Base-by-base conservation (phyloP, 2,113 vertebrate species). In the Cinclus mexicanus region DNA sequence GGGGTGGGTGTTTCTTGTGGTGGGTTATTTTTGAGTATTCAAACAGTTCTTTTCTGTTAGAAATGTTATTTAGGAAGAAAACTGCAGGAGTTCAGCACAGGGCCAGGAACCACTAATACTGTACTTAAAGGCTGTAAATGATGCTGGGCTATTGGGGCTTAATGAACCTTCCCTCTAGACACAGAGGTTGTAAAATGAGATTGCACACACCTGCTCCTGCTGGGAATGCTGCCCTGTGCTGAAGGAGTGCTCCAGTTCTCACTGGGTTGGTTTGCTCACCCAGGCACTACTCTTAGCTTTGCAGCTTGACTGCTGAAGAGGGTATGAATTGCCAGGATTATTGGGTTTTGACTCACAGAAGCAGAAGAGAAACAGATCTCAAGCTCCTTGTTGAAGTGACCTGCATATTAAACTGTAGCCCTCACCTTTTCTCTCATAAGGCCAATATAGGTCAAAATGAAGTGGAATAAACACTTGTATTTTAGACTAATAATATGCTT, bases 11-110 rank as follows among this genome's bases (percentile, higher is more conserved):
- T 7, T 53, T 47, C 37, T 76, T 37, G 37, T 16, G n/a, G 20
- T 69, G 21, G 42, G 39, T 55, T 83, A 8, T 63, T 92, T 95
- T 37, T 57, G 75, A 46, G 41, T 56, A 31, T 90, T 88, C 75
- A 65, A 7, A 35, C 19, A 44, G 6, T 26, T 3, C 13, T 76
- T 2, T 85, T 41, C 23, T 57, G 4, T 60, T 76, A 57, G 31
- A 60, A 56, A 35, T 52, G 14, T 33, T 75, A 35, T 53, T 87
- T 17, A 23, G 53, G 33, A 11, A 46, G 61, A 64, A 64, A 78
- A 16, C 6, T 39, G 17, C 13, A 20, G 44, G 31, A 41, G 41
- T 44, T 79, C 2, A 83, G 16, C 47, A 41, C 24, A 52, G 26
- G 47, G 9, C 28, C 24, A 47, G 6, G 44, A 92, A 29, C 19